These are phyloP conservation scores for Brachionus calyciflorus DNA, from an alignment of 1,140 invertebrate genomes.

Conservation along the genomic window DNA sequence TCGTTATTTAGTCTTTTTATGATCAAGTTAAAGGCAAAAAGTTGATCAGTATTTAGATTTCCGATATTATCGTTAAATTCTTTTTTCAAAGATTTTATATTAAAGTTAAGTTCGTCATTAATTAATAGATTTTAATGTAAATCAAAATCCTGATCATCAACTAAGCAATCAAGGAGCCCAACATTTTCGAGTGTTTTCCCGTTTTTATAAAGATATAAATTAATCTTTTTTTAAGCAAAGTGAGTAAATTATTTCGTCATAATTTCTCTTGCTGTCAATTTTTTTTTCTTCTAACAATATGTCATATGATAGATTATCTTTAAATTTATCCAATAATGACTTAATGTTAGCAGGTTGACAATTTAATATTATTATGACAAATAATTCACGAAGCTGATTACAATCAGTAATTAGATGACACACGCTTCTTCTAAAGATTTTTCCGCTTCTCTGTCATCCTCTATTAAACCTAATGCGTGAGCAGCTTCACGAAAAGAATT, in stretches of 20 bases:
- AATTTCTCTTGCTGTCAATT: background rate
- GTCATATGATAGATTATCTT: background rate
- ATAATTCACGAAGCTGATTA: background rate
- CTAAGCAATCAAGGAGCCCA: background rate
- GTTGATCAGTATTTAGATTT: background rate
- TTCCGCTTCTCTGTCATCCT: background rate
- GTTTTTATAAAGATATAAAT: background rate
- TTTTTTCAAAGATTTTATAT: background rate
- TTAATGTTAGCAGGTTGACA: background rate
- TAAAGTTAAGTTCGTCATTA: background rate
- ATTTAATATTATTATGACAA: background rate
- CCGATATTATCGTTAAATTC: background rate
- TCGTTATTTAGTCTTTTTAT: background rate
- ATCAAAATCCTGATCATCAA: background rate
- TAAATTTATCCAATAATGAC: constrained; percentile 16
- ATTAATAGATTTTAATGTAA: background rate
- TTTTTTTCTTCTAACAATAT: background rate
- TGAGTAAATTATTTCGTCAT: background rate
- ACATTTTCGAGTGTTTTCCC: background rate
- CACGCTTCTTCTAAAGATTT: background rate
- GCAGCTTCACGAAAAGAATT: background rate
- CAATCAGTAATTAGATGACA: background rate
- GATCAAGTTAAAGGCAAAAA: background rate
- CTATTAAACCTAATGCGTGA: background rate
- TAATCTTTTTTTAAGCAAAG: constrained; percentile 4